A percentile compares a stretch with the other conserved stretches of the same genome.
These are phyloP conservation scores for Parapristionchus giblindavisi DNA, from an alignment of 2,888 invertebrate species.

Conservation along the genomic window DNA sequence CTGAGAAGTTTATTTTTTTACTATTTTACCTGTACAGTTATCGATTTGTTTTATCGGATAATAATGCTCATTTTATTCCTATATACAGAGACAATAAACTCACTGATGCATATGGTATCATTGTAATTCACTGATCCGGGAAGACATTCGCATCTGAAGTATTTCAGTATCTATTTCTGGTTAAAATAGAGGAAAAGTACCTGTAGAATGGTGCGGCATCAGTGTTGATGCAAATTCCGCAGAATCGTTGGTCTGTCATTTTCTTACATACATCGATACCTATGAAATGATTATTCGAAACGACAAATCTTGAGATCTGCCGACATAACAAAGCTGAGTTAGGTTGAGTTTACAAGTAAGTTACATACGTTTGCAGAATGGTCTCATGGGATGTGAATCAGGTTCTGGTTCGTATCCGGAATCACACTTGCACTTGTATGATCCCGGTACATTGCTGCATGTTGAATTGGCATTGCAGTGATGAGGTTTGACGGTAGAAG, in stretches of 20 bases:
- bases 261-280: constrained; percentile 25
- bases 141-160: constrained; percentile 34
- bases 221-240: constrained; percentile 27
- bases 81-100: too few relatives aligned
- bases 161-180: too few relatives aligned
- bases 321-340: not conserved
- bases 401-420: constrained; percentile 19
- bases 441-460: constrained; percentile 25
- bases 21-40: too few relatives aligned
- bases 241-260: not conserved
- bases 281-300: not conserved
- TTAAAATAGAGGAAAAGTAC: not conserved
- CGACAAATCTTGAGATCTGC: not conserved
- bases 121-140: constrained; percentile 31
- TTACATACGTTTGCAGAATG: constrained; percentile 30
- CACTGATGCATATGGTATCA: constrained; percentile 32
- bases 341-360: not conserved
- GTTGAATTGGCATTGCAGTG: constrained; percentile 22
- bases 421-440: constrained; percentile 37
- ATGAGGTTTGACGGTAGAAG: constrained; percentile 27
- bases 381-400: constrained; percentile 30
- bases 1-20: too few relatives aligned
- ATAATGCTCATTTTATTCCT: too few relatives aligned
- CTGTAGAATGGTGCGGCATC: constrained; percentile 32
- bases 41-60: too few relatives aligned